phyloP scores from a whole-genome alignment of 2,888 invertebrate species.

The Copidosoma aretas region DNA sequence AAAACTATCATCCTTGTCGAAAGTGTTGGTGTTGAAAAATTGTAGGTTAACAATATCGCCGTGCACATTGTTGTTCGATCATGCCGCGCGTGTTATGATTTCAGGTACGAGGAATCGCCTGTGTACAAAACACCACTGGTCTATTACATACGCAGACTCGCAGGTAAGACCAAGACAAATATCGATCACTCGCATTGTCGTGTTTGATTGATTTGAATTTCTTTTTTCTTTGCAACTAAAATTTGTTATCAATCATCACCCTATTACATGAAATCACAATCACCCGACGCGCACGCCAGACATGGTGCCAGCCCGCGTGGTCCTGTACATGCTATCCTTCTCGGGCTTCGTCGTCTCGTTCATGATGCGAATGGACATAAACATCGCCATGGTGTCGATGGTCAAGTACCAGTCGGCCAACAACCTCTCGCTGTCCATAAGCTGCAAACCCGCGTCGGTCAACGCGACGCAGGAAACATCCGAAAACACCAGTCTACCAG shows the following conservation, averaged over 20 bases:
- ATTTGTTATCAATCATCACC: constrained; percentile 2
- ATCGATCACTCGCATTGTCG: too few relatives aligned
- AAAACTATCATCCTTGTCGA: too few relatives aligned
- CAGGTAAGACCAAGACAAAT: too few relatives aligned
- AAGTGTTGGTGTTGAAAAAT: not conserved
- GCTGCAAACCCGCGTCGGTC: constrained; percentile 42
- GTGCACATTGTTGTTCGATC: not conserved
- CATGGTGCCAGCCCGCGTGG: constrained; percentile 72
- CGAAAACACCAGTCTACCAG: constrained; percentile 42
- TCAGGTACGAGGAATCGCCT: constrained; percentile 52
- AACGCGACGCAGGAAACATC: constrained; percentile 49
- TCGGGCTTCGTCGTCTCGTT: constrained; percentile 77
- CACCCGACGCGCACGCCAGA: constrained; percentile 47
- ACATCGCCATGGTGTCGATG: constrained; percentile 76
- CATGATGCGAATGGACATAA: constrained; percentile 79
- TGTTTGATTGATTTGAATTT: too few relatives aligned
- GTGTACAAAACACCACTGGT: constrained; percentile 48
- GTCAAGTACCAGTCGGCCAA: constrained; percentile 54
- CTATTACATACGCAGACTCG: constrained; percentile 42
- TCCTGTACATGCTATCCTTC: constrained; percentile 75
- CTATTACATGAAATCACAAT: not conserved
- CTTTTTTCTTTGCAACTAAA: too few relatives aligned
- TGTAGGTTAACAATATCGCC: too few relatives aligned
- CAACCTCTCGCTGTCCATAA: constrained; percentile 28
- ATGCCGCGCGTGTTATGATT: not conserved